Evolutionary conservation across 2,888 invertebrate species (phyloP).

Genomic region (Melinaea marsaeus): DNA sequence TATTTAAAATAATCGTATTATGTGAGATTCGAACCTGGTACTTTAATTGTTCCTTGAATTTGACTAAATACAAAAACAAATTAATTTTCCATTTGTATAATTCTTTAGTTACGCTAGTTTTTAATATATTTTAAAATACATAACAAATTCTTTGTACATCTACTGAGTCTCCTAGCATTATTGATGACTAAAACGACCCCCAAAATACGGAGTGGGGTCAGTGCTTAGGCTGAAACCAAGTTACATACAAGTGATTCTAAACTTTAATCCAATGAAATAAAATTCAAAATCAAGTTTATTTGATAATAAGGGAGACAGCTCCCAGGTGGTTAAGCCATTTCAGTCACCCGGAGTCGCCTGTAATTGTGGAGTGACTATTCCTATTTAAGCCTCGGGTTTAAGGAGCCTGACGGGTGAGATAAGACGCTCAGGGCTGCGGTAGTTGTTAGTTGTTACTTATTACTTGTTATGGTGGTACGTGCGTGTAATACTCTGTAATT

Average conservation of each 20-base stretch:
- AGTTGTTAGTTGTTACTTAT: slow-evolving; percentile 13
- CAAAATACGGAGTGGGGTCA: slow-evolving; percentile 75
- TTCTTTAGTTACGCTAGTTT: too few relatives aligned
- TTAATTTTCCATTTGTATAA: too few relatives aligned
- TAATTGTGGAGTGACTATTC: slow-evolving; percentile 77
- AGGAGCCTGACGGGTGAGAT: slow-evolving; percentile 70
- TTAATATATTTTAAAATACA: too few relatives aligned
- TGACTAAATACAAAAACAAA: too few relatives aligned
- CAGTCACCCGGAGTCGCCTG: slow-evolving; percentile 72
- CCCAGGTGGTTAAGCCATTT: slow-evolving; percentile 74
- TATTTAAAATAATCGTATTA: too few relatives aligned
- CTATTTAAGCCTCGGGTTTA: slow-evolving; percentile 73
- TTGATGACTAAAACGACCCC: slow-evolving; percentile 72
- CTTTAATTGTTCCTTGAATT: too few relatives aligned
- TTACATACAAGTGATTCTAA: slow-evolving; percentile 30
- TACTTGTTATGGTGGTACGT: not conserved
- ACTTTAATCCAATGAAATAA: slow-evolving; percentile 26
- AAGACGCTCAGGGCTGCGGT: slow-evolving; percentile 39
- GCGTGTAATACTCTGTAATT: not conserved
- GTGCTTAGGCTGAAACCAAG: slow-evolving; percentile 51
- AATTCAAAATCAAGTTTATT: slow-evolving; percentile 39
- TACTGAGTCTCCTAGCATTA: slow-evolving; percentile 69
- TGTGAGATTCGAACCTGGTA: too few relatives aligned
- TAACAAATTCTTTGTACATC: slow-evolving; percentile 39
- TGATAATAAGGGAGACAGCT: slow-evolving; percentile 45